A percentile compares a stretch with the other conserved stretches of the same genome.
phyloP scores from a whole-genome alignment of 35 echinoderm and acorn worm genomes.

The Strongylocentrotus purpuratus region DNA sequence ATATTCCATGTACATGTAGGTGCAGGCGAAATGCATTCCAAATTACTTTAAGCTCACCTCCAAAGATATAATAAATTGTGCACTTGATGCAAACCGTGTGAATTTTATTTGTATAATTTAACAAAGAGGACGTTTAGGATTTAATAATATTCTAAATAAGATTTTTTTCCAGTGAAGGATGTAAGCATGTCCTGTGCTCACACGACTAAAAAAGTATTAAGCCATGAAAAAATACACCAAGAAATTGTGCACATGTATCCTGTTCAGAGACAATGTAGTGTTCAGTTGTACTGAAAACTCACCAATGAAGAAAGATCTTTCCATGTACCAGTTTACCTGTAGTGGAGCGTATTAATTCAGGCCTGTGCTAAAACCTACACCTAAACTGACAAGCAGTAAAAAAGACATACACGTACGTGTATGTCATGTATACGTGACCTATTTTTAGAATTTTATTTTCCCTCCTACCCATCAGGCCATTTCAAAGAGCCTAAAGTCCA shows the following conservation, averaged over 20 bases:
- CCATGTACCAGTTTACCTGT: not conserved
- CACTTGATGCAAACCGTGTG: no score
- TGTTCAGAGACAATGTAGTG: not conserved
- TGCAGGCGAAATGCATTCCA: no score
- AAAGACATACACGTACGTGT: not conserved
- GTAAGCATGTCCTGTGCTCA: not conserved
- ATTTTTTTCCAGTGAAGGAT: not conserved
- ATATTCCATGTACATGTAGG: no score
- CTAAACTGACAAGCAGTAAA: not conserved
- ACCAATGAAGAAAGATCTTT: not conserved
- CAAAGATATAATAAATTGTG: no score
- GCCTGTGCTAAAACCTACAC: not conserved
- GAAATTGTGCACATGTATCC: not conserved
- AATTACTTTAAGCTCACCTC: no score
- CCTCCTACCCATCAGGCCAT: no score
- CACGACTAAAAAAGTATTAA: no score
- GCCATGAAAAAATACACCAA: not conserved
- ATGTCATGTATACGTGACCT: not conserved
- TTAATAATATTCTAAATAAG: no score
- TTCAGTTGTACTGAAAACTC: not conserved
- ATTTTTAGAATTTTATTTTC: not conserved
- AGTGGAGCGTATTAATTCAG: not conserved
- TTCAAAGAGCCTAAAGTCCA: not conserved
- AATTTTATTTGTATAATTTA: no score
- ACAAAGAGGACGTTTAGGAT: no score